Conservation (phyloP, 2,888 invertebrate species). For the Scaptomyza caliginosa region DNA sequence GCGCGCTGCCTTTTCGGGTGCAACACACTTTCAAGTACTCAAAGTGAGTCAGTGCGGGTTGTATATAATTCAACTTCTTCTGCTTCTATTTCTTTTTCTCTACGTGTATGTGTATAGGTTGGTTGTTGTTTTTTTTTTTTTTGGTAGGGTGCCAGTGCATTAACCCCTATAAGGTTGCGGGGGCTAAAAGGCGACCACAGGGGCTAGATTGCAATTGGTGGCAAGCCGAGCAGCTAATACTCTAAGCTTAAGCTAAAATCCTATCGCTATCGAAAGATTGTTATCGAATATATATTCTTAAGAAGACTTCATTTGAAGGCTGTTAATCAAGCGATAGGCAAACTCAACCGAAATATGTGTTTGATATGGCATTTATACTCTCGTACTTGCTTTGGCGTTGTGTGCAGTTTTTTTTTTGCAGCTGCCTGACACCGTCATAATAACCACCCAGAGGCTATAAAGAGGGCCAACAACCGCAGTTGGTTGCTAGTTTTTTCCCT, state of each 20-base stretch:
- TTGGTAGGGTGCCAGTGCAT: conserved; percentile 67
- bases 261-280: too few species aligned
- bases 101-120: not conserved
- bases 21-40: conserved; percentile 73
- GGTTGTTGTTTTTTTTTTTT: conserved; percentile 15
- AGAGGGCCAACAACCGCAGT: conserved; percentile 72
- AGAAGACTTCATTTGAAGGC: too few species aligned
- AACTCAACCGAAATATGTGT: too few species aligned
- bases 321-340: too few species aligned
- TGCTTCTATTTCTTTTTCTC: conserved; percentile 1
- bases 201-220: conserved; percentile 1
- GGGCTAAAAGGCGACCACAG: conserved; percentile 11
- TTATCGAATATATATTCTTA: too few species aligned
- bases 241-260: not conserved
- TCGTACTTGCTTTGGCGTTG: conserved; percentile 28
- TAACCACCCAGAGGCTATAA: conserved; percentile 50
- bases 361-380: conserved; percentile 23
- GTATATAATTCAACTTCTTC: conserved; percentile 40
- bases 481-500: conserved; percentile 53
- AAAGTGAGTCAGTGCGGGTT: conserved; percentile 54
- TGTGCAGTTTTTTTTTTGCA: conserved; percentile 48
- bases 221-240: conserved; percentile 15
- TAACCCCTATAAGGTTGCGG: conserved; percentile 56
- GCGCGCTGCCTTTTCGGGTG: conserved; percentile 60
- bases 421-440: conserved; percentile 55